Evolutionary conservation across 2,888 invertebrate species (phyloP), one percentile per base, ranked within the genome.

Genomic region (Vannuccia rotundouncinata): DNA sequence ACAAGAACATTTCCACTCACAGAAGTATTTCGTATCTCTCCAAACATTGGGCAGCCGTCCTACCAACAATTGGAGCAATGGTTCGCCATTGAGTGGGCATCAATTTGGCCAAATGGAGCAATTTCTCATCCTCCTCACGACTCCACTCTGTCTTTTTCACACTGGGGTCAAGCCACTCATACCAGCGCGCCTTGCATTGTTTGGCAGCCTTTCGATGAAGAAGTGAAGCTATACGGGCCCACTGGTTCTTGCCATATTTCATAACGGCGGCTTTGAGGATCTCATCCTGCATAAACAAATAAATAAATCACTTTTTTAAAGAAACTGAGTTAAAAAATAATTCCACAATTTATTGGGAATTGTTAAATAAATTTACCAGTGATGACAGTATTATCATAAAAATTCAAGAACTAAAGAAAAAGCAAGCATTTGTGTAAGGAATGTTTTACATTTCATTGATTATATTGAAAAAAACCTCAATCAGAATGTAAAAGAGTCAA

Each of bases 211-310:
- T 99, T 85, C 99, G 91, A 88, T 99, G 99, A 31, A 99, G 90
- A 81, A 99, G 89, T 0, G 99, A 99, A 29, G 99, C 99, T 88
- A 99, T 99, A 86, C 99, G 93, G 79, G 96, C 95, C 99, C 99
- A 99, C 88, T 99, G 98, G 88, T 99, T 99, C 91, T 99, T 99
- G 84, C 99, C 99, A 93, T 99, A 99, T 93, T 99, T 99, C 99
- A 99, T 99, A 81, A 99, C 99, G 88, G 99, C 99, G 81, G 99
- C 99, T 91, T 99, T 99, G 82, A 99, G 92, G 86, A 99, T 98
- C 91, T 99, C 99, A 96, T 99, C 99, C 97, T 97, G 84, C n/a
- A n/a, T n/a, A n/a, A n/a, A n/a, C n/a, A n/a, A n/a, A n/a, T n/a
- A n/a, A n/a, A n/a, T n/a, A n/a, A n/a, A n/a, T n/a, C n/a, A n/a